These are phyloP conservation scores for Gambelia wislizenii DNA, from an alignment of 2,797 vertebrate genomes.

Conservation along the genomic window DNA sequence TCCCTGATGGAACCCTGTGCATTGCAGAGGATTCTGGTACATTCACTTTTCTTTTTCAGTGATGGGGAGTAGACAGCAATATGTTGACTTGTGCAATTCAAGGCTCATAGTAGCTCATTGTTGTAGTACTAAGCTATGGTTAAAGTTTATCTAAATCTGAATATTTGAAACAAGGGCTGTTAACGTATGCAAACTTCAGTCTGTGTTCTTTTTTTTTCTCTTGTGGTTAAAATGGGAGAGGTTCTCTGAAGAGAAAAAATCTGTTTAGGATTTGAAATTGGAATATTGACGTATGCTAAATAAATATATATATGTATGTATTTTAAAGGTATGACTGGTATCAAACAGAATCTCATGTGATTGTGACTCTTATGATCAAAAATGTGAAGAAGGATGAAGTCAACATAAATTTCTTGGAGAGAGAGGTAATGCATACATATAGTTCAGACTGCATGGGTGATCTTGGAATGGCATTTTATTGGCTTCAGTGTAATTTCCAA, in stretches of 20 bases:
- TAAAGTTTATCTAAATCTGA: not conserved
- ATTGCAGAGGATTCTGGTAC: not conserved
- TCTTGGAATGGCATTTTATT: not conserved
- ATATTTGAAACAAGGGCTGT: not conserved
- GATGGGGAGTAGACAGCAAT: not conserved
- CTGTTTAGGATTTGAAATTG: not conserved
- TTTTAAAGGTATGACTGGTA: slow-evolving; percentile 88
- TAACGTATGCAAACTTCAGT: not conserved
- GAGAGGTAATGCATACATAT: slow-evolving; percentile 82
- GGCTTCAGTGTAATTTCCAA: not conserved
- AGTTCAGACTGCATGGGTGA: not conserved
- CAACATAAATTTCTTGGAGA: slow-evolving; percentile 86
- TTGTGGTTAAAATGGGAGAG: not conserved
- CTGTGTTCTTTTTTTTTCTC: not conserved
- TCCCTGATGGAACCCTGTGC: not conserved
- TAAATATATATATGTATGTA: slow-evolving; percentile 9
- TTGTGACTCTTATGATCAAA: slow-evolving; percentile 91
- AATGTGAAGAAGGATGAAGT: slow-evolving; percentile 90
- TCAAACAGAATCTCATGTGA: slow-evolving; percentile 97
- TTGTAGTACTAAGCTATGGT: not conserved
- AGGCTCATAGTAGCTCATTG: not conserved
- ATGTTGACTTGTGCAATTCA: not conserved
- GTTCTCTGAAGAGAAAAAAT: not conserved
- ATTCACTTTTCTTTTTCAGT: not conserved
- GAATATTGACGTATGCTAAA: not conserved